A percentile compares a stretch with the other conserved stretches of the same genome.
These are phyloP conservation scores for Chrysolina haemoptera DNA, from an alignment of 2,888 invertebrate genomes.

Conservation along the genomic window DNA sequence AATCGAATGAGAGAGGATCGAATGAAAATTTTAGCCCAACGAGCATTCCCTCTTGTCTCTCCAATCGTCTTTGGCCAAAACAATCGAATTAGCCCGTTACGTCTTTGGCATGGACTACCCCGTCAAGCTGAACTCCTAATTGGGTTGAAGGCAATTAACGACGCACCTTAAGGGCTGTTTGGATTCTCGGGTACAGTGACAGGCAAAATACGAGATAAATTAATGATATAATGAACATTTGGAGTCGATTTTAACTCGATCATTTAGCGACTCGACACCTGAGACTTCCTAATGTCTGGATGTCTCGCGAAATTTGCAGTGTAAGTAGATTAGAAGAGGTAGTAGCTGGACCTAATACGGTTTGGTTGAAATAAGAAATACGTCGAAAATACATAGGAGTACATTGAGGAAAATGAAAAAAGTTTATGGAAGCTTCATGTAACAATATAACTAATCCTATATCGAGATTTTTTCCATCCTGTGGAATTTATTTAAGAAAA, in stretches of 20 bases:
- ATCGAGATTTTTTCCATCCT: no score
- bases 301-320: not conserved
- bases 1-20: not conserved
- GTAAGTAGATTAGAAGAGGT: not conserved
- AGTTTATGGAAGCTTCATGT: no score
- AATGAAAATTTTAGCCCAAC: not conserved
- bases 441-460: no score
- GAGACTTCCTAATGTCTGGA: conserved; percentile 16
- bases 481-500: no score
- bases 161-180: conserved; percentile 34
- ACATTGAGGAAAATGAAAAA: no score
- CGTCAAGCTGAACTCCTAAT: conserved; percentile 43
- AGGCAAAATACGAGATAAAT: conserved; percentile 37
- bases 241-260: conserved; percentile 29
- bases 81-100: conserved; percentile 18
- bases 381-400: no score
- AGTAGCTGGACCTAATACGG: not conserved
- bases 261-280: conserved; percentile 21
- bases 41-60: not conserved
- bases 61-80: not conserved
- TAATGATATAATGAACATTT: conserved; percentile 38
- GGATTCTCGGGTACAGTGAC: conserved; percentile 30
- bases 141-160: conserved; percentile 52
- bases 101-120: conserved; percentile 10
- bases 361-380: not conserved